phyloP scores from a whole-genome alignment of 2,797 vertebrate species.

The Cheirogaleus major region DNA sequence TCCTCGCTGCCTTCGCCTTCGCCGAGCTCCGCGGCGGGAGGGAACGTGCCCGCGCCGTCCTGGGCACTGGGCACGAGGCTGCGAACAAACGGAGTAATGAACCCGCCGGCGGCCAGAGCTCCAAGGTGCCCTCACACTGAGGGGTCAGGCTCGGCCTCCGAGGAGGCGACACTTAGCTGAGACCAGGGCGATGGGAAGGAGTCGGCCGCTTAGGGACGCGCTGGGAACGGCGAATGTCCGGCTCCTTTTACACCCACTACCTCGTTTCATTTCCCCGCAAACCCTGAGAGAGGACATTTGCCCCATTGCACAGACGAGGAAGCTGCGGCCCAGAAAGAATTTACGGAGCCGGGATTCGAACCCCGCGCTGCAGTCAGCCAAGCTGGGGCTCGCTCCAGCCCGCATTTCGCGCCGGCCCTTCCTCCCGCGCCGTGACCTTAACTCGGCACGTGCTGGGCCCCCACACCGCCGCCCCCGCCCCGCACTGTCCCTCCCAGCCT shows the following conservation, averaged over 20 bases:
- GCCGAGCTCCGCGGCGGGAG: neutral
- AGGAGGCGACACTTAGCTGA: neutral
- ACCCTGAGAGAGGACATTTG: neutral
- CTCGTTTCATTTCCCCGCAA: neutral
- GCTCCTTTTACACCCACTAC: neutral
- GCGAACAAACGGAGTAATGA: neutral
- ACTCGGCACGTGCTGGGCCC: conserved; percentile 53
- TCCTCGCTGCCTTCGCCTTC: neutral
- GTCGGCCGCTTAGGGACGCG: neutral
- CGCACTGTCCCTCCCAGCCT: neutral
- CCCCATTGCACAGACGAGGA: neutral
- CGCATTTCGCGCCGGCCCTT: neutral
- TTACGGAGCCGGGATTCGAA: neutral
- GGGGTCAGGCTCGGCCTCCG: neutral
- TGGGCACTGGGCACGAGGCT: neutral
- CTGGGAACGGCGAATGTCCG: neutral
- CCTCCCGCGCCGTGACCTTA: neutral
- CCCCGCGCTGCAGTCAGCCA: neutral
- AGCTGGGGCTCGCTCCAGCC: neutral
- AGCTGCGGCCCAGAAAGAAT: neutral
- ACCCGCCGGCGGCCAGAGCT: no score
- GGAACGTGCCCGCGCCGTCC: neutral
- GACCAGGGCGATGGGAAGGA: neutral
- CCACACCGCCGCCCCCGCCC: no score
- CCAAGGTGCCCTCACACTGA: neutral